phyloP scores from a whole-genome alignment of 2,113 vertebrate genomes.

The Hyaena hyaena region DNA sequence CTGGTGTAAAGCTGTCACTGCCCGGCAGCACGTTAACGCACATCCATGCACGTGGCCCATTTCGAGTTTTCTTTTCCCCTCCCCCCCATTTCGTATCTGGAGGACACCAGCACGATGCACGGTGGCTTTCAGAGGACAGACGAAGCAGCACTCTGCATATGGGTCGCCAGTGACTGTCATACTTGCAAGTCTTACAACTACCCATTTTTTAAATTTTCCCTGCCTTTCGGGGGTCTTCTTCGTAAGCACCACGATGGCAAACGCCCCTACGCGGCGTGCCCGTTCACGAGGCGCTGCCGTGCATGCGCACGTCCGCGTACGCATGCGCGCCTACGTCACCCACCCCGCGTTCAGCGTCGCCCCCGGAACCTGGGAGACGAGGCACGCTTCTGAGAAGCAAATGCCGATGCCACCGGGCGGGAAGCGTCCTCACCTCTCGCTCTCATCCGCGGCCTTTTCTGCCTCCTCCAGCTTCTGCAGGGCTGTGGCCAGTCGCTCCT shows the following conservation, averaged over 20 bases:
- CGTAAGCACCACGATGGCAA: fast-evolving
- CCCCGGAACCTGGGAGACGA: fast-evolving
- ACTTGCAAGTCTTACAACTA: fast-evolving
- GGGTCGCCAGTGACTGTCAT: fast-evolving
- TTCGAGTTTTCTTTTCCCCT: background rate
- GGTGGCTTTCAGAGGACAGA: background rate
- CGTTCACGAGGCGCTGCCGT: fast-evolving
- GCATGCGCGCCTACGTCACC: too few relatives aligned
- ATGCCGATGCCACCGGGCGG: fast-evolving
- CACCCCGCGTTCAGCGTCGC: too few relatives aligned
- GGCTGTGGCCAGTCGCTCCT: constrained; percentile 95
- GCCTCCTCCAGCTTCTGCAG: constrained; percentile 98
- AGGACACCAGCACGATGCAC: fast-evolving
- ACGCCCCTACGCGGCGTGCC: background rate
- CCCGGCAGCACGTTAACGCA: background rate
- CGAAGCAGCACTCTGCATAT: background rate
- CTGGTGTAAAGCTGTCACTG: background rate
- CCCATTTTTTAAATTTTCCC: background rate
- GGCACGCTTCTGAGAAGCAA: background rate
- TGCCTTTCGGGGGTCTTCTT: background rate
- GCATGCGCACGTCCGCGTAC: background rate
- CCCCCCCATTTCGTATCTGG: background rate
- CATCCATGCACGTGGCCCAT: fast-evolving
- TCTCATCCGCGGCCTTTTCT: constrained; percentile 96
- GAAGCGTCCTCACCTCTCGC: constrained; percentile 89